Percentiles rank a stretch among this genome's conserved stretches.
These are phyloP conservation scores for Harlomillsia oculata DNA, from an alignment of 1,140 invertebrate species.

Conservation along the genomic window DNA sequence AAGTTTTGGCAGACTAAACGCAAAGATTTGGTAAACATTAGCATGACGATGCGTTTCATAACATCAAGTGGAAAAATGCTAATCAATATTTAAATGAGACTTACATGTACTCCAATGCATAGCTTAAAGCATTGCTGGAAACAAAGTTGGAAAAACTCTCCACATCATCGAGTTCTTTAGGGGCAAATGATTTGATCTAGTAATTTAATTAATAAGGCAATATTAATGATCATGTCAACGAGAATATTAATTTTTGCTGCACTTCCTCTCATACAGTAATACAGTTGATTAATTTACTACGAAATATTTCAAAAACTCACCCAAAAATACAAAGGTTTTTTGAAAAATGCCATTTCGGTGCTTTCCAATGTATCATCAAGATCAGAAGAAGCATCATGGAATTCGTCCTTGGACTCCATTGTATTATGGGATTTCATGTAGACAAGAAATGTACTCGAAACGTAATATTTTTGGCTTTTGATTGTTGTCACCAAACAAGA, in stretches of 20 bases:
- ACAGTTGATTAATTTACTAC: not conserved
- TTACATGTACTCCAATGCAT: conserved; percentile 34
- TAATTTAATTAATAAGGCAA: not conserved
- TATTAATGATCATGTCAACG: not conserved
- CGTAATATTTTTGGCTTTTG: no score
- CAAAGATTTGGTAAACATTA: no score
- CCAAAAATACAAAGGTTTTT: conserved; percentile 30
- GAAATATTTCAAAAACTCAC: conserved; percentile 11
- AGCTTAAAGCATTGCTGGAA: conserved; percentile 24
- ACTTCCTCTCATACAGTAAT: not conserved
- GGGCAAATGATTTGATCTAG: conserved; percentile 30
- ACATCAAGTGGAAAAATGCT: no score
- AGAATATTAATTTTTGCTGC: not conserved
- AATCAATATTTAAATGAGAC: no score
- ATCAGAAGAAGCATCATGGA: not conserved
- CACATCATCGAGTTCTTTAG: conserved; percentile 14
- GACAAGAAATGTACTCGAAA: not conserved
- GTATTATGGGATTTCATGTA: not conserved
- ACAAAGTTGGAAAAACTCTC: conserved; percentile 30
- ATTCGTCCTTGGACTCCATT: not conserved
- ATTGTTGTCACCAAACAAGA: no score
- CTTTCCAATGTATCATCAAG: not conserved
- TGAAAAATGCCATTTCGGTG: conserved; percentile 7
- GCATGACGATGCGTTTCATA: no score
- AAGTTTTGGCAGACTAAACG: no score